Base-by-base conservation (phyloP, 2,113 vertebrate genomes). In the Tautogolabrus adspersus region DNA sequence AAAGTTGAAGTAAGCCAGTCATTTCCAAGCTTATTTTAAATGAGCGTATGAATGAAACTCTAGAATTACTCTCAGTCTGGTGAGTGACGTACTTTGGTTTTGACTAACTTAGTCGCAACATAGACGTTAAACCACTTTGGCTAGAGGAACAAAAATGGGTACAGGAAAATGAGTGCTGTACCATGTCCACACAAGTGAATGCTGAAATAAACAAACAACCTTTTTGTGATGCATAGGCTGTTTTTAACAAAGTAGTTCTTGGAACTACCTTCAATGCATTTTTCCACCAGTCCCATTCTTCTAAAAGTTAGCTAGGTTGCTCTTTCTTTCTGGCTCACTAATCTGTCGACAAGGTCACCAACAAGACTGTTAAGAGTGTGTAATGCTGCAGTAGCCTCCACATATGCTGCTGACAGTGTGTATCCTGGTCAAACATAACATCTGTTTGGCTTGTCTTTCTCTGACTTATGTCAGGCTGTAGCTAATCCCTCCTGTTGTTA, bases 391-490 rank as follows among this genome's bases (percentile, higher is more conserved):
- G 81, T 70, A 83, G 77, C 58, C 59, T 80, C 44, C 21, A 10
- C 64, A 72, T 74, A 65, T 49, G 18, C 47, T 44, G 37, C 55
- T 71, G 44, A 77, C 58, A 8, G 30, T 87, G 49, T 78, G 56
- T 58, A 63, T 80, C 69, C 59, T 68, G 65, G 79, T 77, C 46
- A 56, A 75, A 83, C 63, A 49, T 40, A 44, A 79, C 77, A 79
- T 88, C 79, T 88, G 71, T 83, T 88, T 75, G 66, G 66, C 69
- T 81, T 76, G 66, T 72, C 75, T 86, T 82, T 68, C 23, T 80
- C 72, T 86, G 63, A 82, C 66, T 83, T 69, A 57, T 77, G 65
- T 84, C 79, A 83, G 67, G 64, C 82, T 85, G 57, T 72, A 74
- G 54, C 66, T 46, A 40, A 82, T 86, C 73, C 76, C 57, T 75